Evolutionary conservation across 2,888 invertebrate species (phyloP), one percentile per base, ranked within the genome.

Genomic region (Plemyria rubiginata): DNA sequence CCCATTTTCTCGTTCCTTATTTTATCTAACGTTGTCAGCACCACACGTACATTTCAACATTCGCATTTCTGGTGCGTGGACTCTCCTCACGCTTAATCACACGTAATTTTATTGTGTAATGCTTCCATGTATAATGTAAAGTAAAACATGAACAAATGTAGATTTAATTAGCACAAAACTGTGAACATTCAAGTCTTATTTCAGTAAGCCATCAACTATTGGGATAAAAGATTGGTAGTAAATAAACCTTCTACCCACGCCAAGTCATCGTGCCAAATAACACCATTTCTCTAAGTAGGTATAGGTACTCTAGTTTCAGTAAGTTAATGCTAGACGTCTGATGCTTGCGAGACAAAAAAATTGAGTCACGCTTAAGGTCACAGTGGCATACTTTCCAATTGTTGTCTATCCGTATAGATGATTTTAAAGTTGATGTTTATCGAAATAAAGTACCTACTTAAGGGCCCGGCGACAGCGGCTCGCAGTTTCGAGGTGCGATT

Each of bases 311-410:
- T 28, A 49, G 43, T 54, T 54, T 46, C 40, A 48, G 43, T 40
- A 49, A 53, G 48, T 59, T 8, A 49, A 8, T 48, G 11, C 36
- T 38, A 9, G 15, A 40, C 49, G 43, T 38, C 2, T 15, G 36
- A 50, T 11, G 48, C 32, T 29, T 9, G 40, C 62, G 36, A 58
- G 50, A 63, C 62, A 63, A 57, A 49, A 43, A 57, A 43, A 55
- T 63, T 55, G 59, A 59, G 48, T 52, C 63, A 63, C 41, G 52
- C 41, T n/a, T 57, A 60, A 63, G 63, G 59, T 55, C 52, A 55
- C 43, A 38, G 16, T 11, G 52, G 48, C 55, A 55, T 48, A 63
- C 63, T 63, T 63, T 54, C 59, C 32, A 49, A 52, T 52, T 7
- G 52, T 40, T 16, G 29, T 29, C 45, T 45, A 32, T 32, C 32